These are phyloP conservation scores for Acanthosepion lycidas DNA, from an alignment of 2,888 invertebrate genomes.

Conservation along the genomic window DNA sequence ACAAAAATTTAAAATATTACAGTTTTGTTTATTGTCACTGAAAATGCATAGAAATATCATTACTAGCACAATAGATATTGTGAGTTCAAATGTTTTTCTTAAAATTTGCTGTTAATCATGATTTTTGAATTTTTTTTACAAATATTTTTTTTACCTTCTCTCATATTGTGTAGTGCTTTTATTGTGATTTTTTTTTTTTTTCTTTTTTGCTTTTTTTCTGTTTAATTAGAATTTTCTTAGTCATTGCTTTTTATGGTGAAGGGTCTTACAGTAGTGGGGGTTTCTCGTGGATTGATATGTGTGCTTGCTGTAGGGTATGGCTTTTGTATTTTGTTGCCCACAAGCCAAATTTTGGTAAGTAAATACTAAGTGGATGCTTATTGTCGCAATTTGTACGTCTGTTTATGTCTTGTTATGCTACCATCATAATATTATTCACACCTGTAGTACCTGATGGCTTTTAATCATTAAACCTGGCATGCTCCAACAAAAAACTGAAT, in stretches of 20 bases:
- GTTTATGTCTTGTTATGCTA: background rate
- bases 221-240: background rate
- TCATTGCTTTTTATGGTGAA: background rate
- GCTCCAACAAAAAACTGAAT: background rate
- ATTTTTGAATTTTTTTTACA: background rate
- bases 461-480: background rate
- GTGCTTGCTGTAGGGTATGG: background rate
- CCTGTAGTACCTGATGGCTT: background rate
- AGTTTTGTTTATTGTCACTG: too few species aligned
- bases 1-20: too few species aligned
- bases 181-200: background rate
- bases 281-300: background rate
- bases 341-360: background rate
- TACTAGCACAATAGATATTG: too few species aligned
- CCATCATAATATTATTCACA: background rate
- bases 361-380: background rate
- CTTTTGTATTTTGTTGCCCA: background rate
- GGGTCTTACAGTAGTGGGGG: background rate
- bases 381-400: background rate
- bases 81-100: background rate
- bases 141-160: background rate
- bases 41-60: too few species aligned
- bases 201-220: background rate
- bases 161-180: background rate
- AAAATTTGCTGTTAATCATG: background rate